Evolutionary conservation across 2,888 invertebrate genomes (phyloP).

Genomic region (Fragum sueziense): DNA sequence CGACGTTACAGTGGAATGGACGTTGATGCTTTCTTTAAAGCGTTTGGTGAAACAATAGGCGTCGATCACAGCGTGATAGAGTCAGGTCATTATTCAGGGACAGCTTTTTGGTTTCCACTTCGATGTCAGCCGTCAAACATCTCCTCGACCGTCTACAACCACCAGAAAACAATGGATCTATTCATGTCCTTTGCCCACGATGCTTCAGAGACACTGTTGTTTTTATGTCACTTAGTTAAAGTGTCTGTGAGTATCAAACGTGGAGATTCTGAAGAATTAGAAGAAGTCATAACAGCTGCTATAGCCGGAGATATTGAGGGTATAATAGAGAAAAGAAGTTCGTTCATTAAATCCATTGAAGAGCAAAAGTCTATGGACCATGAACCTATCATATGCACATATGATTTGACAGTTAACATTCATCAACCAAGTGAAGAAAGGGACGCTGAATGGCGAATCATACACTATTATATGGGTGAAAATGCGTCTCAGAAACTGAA

Average conservation of each 20-base stretch:
- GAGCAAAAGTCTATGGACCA: not conserved
- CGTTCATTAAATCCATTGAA: not conserved
- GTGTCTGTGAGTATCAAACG: constrained; percentile 63
- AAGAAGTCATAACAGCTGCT: not conserved
- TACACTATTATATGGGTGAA: constrained; percentile 30
- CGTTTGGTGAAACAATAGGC: constrained; percentile 68
- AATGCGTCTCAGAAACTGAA: constrained; percentile 30
- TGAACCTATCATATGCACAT: not conserved
- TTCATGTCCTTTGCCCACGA: constrained; percentile 71
- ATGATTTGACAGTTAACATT: not conserved
- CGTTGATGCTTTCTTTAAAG: constrained; percentile 50
- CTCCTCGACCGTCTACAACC: constrained; percentile 67
- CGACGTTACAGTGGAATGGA: constrained; percentile 50
- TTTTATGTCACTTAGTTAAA: constrained; percentile 73
- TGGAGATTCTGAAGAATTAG: not conserved
- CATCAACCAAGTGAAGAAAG: not conserved
- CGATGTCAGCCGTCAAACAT: constrained; percentile 70
- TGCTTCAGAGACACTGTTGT: constrained; percentile 72
- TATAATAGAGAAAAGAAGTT: not conserved
- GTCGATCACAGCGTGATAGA: constrained; percentile 49
- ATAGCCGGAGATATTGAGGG: not conserved
- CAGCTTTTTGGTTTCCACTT: constrained; percentile 78
- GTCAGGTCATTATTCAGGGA: constrained; percentile 65
- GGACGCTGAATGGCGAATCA: constrained; percentile 25
- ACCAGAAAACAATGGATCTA: constrained; percentile 66